Base-by-base conservation (phyloP, 2,888 invertebrate species). In the Leptopilina drosophilae region DNA sequence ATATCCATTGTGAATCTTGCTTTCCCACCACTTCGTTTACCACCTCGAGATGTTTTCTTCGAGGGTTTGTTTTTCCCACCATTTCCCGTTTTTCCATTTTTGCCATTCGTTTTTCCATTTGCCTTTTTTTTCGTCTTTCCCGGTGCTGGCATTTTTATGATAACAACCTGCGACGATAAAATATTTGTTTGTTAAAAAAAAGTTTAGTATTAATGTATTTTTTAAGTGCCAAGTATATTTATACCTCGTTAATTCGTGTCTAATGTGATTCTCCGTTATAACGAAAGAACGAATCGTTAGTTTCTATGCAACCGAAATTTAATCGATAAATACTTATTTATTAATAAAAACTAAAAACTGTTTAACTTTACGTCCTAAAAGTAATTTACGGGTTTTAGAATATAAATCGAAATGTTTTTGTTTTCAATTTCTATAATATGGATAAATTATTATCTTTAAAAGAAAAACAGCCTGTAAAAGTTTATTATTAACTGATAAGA, bases 1-100 rank as follows among this genome's bases (percentile, higher is more conserved):
- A 98, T 96, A 87, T 98, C 97, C 77, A 96, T 95, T 56, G 95
- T 95, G 87, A 95, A 95, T 86, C 95, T 94, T 5, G 95, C 94
- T 82, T 93, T 93, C 77, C 94, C 94, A 75, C 93, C 94, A 81
- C 94, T 93, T 84, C 94, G 93, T 85, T 93, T 88, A 6, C 87
- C 82, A 2, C 93, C 14, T 92, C 92, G 78, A 92, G 92, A 77
- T 91, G 93, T 62, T 92, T 93, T 84, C 90, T 93, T 89, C 92
- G 93, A 85, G 92, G 93, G 81, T 81, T 94, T 94, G 84, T 93
- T 93, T 85, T 94, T 94, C 15, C 93, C 93, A 86, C 91, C 91
- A 76, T 92, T 92, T 65, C 90, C 90, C 12, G 87, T 87, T 75
- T 90, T 93, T 90, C 5, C 90, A 88, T 88, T 92, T 91, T 85